These are phyloP conservation scores for Aphyosemion australe DNA, from an alignment of 2,113 vertebrate species.

Conservation along the genomic window DNA sequence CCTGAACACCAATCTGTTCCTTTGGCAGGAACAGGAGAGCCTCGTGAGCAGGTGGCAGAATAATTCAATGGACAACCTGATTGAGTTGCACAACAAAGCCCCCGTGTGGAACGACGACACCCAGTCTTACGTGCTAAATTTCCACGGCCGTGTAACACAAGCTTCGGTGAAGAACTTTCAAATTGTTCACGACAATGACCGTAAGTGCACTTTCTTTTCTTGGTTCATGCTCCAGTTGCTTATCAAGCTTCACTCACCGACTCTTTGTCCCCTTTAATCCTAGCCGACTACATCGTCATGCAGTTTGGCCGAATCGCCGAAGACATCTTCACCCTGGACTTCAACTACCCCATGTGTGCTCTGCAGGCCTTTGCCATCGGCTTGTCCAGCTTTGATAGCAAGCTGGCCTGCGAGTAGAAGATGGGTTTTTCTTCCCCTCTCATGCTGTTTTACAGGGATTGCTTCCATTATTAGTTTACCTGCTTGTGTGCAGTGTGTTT, in stretches of 20 bases:
- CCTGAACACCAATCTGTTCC: background rate
- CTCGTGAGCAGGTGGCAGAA: conserved; percentile 91
- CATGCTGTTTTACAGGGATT: background rate
- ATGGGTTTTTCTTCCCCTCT: background rate
- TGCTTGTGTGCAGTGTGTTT: conserved; percentile 8
- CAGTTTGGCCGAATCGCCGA: conserved; percentile 96
- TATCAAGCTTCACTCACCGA: background rate
- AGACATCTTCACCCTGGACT: conserved; percentile 96
- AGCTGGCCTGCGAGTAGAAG: conserved; percentile 92
- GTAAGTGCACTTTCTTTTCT: conserved; percentile 75
- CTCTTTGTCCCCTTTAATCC: background rate
- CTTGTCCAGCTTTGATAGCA: conserved; percentile 97
- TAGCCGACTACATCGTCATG: conserved; percentile 98
- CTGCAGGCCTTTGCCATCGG: conserved; percentile 96
- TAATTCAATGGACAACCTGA: conserved; percentile 88
- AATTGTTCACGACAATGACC: conserved; percentile 95
- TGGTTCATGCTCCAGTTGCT: background rate
- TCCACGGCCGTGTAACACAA: conserved; percentile 95
- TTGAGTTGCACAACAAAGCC: conserved; percentile 95
- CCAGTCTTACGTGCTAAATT: conserved; percentile 96
- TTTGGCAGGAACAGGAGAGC: conserved; percentile 87
- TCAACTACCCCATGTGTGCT: conserved; percentile 95
- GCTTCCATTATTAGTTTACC: background rate
- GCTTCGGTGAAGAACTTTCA: conserved; percentile 99
- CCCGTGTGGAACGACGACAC: conserved; percentile 98